Percentiles rank a stretch among this genome's conserved stretches.
Conservation (phyloP, 2,888 invertebrate genomes). For the Drosophila infuscata region DNA sequence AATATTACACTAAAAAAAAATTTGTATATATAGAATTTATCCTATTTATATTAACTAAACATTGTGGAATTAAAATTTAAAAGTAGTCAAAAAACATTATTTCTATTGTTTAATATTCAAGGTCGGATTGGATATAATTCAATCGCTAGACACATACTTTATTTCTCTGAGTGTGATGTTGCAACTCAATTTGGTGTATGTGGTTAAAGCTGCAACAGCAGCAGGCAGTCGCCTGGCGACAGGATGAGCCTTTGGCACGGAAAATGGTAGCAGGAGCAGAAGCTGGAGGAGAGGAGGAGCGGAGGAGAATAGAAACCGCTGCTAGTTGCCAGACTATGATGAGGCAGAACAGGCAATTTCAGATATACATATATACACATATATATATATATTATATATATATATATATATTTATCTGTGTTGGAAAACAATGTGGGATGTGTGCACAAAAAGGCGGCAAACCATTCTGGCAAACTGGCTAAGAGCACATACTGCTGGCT, state of each 20-base stretch:
- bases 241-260: conserved; percentile 9
- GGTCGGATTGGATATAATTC: neutral
- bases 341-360: conserved; percentile 28
- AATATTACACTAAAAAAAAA: too few relatives aligned
- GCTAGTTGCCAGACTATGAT: conserved; percentile 31
- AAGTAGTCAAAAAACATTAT: neutral
- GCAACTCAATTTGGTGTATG: conserved; percentile 49
- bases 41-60: too few relatives aligned
- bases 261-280: neutral
- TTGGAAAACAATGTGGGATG: conserved; percentile 48
- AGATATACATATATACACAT: neutral
- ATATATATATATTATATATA: conserved; percentile 29
- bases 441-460: conserved; percentile 20
- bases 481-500: neutral
- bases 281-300: neutral
- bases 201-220: conserved; percentile 37
- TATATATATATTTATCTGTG: neutral
- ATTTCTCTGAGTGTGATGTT: conserved; percentile 6
- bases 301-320: neutral
- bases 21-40: too few relatives aligned
- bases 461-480: conserved; percentile 5
- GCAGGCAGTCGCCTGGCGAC: conserved; percentile 49
- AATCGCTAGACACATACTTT: neutral
- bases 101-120: neutral
- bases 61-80: neutral